These are phyloP conservation scores for Rhodinocichla rosea DNA, from an alignment of 2,113 vertebrate species.

Conservation along the genomic window DNA sequence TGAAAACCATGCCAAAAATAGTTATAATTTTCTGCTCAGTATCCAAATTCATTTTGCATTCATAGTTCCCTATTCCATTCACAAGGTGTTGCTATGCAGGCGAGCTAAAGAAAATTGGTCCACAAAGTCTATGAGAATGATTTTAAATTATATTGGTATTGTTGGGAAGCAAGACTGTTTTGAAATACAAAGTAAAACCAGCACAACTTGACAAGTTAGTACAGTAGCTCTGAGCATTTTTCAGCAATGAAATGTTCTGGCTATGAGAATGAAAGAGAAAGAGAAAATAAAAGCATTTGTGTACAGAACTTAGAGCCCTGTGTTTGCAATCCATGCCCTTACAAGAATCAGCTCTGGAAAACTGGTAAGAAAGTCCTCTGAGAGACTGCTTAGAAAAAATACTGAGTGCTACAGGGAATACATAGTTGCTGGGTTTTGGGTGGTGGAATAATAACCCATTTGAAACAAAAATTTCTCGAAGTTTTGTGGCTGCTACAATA, in stretches of 20 bases:
- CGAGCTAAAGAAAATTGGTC: neutral
- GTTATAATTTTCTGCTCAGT: neutral
- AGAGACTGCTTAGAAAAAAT: neutral
- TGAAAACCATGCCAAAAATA: neutral
- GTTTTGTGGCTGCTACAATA: neutral
- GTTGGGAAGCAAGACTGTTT: neutral
- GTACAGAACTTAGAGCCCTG: neutral
- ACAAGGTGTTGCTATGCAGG: neutral
- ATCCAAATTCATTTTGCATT: neutral
- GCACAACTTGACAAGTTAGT: neutral
- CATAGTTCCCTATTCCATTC: neutral
- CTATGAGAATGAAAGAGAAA: neutral
- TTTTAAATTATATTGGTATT: neutral
- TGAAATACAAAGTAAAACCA: neutral
- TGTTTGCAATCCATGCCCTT: neutral
- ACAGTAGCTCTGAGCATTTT: neutral
- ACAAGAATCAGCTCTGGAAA: neutral
- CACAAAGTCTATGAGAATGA: neutral
- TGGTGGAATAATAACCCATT: neutral
- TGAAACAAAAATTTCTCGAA: neutral
- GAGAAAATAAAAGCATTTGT: neutral
- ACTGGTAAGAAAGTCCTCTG: neutral
- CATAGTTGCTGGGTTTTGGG: accelerated
- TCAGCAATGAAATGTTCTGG: neutral
- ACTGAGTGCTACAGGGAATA: neutral